Base-by-base conservation (phyloP, 2,797 vertebrate genomes). In the Pipistrellus pipistrellus region DNA sequence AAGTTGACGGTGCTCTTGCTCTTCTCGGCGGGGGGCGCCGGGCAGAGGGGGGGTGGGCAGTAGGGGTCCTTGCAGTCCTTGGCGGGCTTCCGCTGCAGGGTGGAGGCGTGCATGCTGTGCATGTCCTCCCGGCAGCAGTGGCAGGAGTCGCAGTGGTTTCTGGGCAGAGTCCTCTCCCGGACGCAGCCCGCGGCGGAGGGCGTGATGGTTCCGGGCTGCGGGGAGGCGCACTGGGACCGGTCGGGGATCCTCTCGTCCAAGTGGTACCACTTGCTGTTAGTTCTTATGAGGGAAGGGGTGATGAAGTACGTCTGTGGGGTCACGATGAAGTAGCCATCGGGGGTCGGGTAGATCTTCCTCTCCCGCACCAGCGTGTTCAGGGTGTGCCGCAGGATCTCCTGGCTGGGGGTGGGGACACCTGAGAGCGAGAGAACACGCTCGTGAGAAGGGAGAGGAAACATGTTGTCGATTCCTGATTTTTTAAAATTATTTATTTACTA, bases 231-330 rank as follows among this genome's bases (percentile, higher is more conserved):
- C 97, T 99, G 99, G 98, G 99, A 99, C 96, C 99, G 98, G 94
- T 99, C 99, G 90, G 99, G 98, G 93, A 99, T 98, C 98, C 99
- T 98, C 98, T 99, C 99, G 0, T 99, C 99, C 98, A 99, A 98
- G 98, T 99, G 99, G 98, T 99, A 99, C 99, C 99, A 99, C 98
- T 99, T 99, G 97, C 99, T 99, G 98, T 99, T 99, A 98, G 99
- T 99, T 98, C 99, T 98, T 98, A 99, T 99, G 97, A 99, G 99
- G 96, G 99, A 99, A 32, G 99, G 99, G 12, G 99, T 99, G 97
- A 99, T 99, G 97, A 99, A 99, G 97, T 99, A 99, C 55, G 99
- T 99, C 98, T 99, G 99, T 0, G 99, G 99, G 57, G 99, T 99
- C 94, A 99, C 99, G 82, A 99, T 99, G 97, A 99, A 99, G 97